Percentiles rank a stretch among this genome's conserved stretches.
These are phyloP conservation scores for Synanthedon formicaeformis DNA, from an alignment of 2,888 invertebrate species.

Conservation along the genomic window DNA sequence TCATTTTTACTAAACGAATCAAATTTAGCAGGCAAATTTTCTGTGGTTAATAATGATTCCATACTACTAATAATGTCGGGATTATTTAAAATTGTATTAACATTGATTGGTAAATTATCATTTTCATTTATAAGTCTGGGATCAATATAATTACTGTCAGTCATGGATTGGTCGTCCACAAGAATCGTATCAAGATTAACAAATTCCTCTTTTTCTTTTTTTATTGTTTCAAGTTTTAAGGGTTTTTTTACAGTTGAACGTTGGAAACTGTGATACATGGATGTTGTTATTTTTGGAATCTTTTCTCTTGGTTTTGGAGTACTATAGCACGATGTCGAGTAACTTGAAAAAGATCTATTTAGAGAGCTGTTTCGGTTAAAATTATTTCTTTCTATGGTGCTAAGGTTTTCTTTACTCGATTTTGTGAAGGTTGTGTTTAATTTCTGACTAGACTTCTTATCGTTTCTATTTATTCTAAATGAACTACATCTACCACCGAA, in stretches of 20 bases:
- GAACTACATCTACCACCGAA: conserved; percentile 60
- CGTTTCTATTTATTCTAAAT: conserved; percentile 55
- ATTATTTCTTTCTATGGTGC: conserved; percentile 40
- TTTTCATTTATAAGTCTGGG: conserved; percentile 76
- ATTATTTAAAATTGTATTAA: conserved; percentile 62
- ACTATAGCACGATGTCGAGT: conserved; percentile 51
- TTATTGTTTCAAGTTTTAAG: conserved; percentile 57
- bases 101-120: conserved; percentile 75
- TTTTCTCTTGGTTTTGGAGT: conserved; percentile 62
- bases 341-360: conserved; percentile 59
- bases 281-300: conserved; percentile 60
- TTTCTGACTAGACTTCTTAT: conserved; percentile 57
- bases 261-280: conserved; percentile 62
- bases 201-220: conserved; percentile 47
- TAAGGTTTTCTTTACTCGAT: conserved; percentile 62
- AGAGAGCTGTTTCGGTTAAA: conserved; percentile 52
- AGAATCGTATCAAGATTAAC: conserved; percentile 63
- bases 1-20: conserved; percentile 50
- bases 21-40: conserved; percentile 61
- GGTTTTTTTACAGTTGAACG: conserved; percentile 55
- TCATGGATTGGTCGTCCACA: conserved; percentile 53
- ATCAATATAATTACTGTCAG: conserved; percentile 68
- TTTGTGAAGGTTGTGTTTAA: conserved; percentile 60
- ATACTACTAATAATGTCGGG: conserved; percentile 65
- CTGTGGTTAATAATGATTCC: conserved; percentile 62